Evolutionary conservation across 2,888 invertebrate genomes (phyloP).

Genomic region (Nineta flava): DNA sequence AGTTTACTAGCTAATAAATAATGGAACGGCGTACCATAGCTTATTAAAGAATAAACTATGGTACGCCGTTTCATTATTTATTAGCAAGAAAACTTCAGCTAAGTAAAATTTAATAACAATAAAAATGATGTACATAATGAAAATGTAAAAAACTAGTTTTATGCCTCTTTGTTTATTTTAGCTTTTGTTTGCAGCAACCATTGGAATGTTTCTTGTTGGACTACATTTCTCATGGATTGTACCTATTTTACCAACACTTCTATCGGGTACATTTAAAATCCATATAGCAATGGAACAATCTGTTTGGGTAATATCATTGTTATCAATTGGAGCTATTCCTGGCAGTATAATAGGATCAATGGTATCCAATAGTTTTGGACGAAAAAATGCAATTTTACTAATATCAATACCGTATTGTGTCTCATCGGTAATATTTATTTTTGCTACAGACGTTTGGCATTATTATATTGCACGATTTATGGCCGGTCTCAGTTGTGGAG

Average conservation of each 20-base stretch:
- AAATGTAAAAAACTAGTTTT: too few species aligned
- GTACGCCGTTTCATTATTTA: too few species aligned
- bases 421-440: constrained; percentile 39
- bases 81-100: too few species aligned
- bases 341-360: constrained; percentile 30
- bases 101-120: too few species aligned
- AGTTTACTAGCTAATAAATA: too few species aligned
- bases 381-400: constrained; percentile 37
- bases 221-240: neutral
- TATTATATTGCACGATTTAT: constrained; percentile 32
- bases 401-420: constrained; percentile 37
- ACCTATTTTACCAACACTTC: neutral
- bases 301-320: neutral
- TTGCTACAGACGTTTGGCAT: constrained; percentile 33
- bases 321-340: neutral
- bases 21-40: too few species aligned
- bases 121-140: too few species aligned
- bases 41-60: too few species aligned
- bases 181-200: neutral
- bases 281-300: neutral
- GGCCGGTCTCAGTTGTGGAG: constrained; percentile 34
- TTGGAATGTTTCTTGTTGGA: neutral
- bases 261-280: neutral
- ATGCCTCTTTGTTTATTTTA: too few species aligned
- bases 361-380: constrained; percentile 39